Evolutionary conservation across 2,113 vertebrate species (phyloP).

Genomic region (Origma solitaria): DNA sequence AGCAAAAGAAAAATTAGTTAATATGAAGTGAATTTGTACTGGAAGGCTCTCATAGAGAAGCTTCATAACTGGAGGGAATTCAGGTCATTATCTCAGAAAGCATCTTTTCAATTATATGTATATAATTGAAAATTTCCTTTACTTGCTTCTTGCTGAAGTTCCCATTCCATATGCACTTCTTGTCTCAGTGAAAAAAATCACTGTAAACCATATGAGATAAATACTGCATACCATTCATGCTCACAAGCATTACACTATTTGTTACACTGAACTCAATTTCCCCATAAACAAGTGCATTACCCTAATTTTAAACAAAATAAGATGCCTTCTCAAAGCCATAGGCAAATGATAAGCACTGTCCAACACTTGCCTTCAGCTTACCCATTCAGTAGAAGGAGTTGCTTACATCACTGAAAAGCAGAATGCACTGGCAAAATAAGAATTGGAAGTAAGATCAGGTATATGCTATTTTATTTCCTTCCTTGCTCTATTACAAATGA

Average conservation of each 20-base stretch:
- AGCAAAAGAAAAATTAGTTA: background rate
- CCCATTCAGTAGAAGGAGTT: background rate
- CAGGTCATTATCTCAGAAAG: background rate
- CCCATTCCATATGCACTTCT: constrained; percentile 12
- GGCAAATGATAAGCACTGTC: background rate
- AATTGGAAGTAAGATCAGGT: background rate
- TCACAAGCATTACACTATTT: background rate
- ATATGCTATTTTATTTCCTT: background rate
- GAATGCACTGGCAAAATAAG: constrained; percentile 29
- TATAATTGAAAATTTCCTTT: constrained; percentile 20
- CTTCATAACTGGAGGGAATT: background rate
- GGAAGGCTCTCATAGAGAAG: background rate
- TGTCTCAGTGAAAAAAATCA: constrained; percentile 27
- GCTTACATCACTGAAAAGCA: constrained; percentile 30
- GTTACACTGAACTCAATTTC: constrained; percentile 1
- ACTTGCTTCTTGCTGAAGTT: constrained; percentile 40
- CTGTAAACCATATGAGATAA: constrained; percentile 33
- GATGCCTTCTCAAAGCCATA: constrained; percentile 33
- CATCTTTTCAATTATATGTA: constrained; percentile 20
- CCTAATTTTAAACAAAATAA: constrained; percentile 37
- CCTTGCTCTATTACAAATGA: background rate
- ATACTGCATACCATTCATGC: constrained; percentile 7
- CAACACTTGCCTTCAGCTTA: background rate
- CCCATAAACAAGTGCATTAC: background rate
- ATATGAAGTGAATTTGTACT: background rate